Evolutionary conservation across 2,888 invertebrate genomes (phyloP).

Genomic region (Litoditis marina): DNA sequence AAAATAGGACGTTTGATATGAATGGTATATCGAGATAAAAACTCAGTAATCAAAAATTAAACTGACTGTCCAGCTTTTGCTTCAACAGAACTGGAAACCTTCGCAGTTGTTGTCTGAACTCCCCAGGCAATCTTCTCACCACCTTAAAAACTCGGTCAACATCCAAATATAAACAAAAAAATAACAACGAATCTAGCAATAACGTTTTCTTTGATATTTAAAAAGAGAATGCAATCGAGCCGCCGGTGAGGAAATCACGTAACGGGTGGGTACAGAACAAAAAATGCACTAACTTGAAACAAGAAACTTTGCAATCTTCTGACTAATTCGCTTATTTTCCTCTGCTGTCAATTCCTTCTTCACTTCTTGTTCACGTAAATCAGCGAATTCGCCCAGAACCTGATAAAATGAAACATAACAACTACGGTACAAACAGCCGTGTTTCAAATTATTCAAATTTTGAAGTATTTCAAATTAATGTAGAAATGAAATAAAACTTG

Average conservation of each 20-base stretch:
- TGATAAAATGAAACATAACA: too few relatives aligned
- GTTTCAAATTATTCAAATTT: too few relatives aligned
- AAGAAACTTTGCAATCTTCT: conserved; percentile 65
- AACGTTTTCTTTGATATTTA: background rate
- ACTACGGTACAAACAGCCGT: too few relatives aligned
- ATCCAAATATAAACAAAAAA: too few relatives aligned
- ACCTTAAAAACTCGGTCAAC: too few relatives aligned
- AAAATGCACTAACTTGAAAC: conserved; percentile 63
- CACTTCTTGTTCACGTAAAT: conserved; percentile 41
- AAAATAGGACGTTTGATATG: too few relatives aligned
- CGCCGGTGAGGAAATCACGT: too few relatives aligned
- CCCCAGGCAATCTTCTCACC: conserved; percentile 73
- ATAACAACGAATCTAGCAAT: too few relatives aligned
- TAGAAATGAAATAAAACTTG: too few relatives aligned
- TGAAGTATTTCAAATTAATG: too few relatives aligned
- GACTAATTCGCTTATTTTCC: conserved; percentile 59
- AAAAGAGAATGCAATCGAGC: background rate
- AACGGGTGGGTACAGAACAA: conserved; percentile 7
- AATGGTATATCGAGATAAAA: too few relatives aligned
- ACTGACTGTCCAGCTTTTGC: conserved; percentile 32
- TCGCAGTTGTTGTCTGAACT: conserved; percentile 42
- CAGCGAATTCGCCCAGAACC: conserved; percentile 26
- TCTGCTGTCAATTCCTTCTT: conserved; percentile 39
- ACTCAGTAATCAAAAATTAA: too few relatives aligned
- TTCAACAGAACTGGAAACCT: conserved; percentile 36